Evolutionary conservation across 2,888 invertebrate genomes (phyloP), one percentile per base, ranked within the genome.

Genomic region (Galerucella nymphaeae): DNA sequence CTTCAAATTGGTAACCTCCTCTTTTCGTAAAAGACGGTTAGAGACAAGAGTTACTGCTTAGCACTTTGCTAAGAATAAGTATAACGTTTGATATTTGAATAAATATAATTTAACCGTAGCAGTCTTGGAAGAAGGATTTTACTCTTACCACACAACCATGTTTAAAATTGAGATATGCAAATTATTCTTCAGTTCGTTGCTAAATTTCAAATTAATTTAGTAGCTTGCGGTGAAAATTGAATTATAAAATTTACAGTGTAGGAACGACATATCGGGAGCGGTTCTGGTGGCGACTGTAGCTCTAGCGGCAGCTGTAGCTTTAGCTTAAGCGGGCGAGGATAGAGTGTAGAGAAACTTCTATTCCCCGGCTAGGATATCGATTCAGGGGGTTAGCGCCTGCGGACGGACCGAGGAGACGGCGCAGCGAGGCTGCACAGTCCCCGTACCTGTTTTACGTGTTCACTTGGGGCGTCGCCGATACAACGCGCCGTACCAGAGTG

Each of bases 371-470:
- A 70, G 53, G 70, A 45, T 70, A 70, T 70, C 70, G 70, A 70
- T 70, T 70, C 70, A 18, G 63, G 69, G 63, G 38, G 20, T 50
- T 63, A 63, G 63, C 63, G 63, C 70, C 63, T 63, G 63, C 63
- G 70, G 63, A 63, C 70, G 55, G 63, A 30, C 55, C 55, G 42
- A 45, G 63, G 62, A 55, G 61, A 69, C 63, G 65, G 55, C 70
- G 69, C 70, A 73, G 70, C 73, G 57, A 59, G 66, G 66, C 66
- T 66, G 73, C 73, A 73, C 73, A 67, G 67, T 70, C 70, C 70
- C 70, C 66, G 70, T 73, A 66, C 73, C 73, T 70, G 70, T 70
- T 70, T 72, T 72, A 73, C 72, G 72, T 72, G 72, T 72, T 72
- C 72, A 70, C 70, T 73, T 70, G 73, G 73, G 67, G 70, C 73